Evolutionary conservation across 1,140 invertebrate species (phyloP), one percentile per base, ranked within the genome.

Genomic region (Triops cancriformis): DNA sequence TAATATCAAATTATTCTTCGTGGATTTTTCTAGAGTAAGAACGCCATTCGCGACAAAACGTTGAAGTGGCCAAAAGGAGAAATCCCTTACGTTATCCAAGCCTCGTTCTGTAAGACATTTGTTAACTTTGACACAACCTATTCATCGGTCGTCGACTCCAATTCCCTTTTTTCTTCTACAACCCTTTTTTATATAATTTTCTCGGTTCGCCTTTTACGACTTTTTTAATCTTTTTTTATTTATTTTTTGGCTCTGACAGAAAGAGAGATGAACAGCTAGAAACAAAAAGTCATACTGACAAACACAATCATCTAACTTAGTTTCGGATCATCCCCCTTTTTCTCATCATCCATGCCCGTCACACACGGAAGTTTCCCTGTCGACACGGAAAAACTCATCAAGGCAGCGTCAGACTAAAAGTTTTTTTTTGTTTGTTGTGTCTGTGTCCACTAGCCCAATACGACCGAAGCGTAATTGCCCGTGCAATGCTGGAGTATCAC

Each of bases 401-500:
- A 23, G 27, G 1, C 10, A 74, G 41, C 7, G 26, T 73, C 4
- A 64, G 14, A 18, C 28, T 9, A 1, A 12, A 26, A 31, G 1
- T 23, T 28, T 41, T 23, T 77, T 43, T 26, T 1, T 18, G 7
- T 37, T 73, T 14, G 76, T 74, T 77, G n/a, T 80, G 31, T 37
- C 31, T 37, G 31, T 37, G 31, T 37, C 31, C 31, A 4, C 37
- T 78, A 88, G 87, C 84, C 76, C 80, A 84, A 74, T 85, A 86
- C 2, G 84, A 89, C 78, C 84, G 86, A 1, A 76, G 82, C 11
- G 75, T 83, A 10, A 88, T 88, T 76, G 80, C 83, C 28, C 81
- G 79, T 0, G 88, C 87, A 0, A 84, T 90, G 41, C 79, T 87
- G 3, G 88, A 89, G 64, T 88, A 88, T 72, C 86, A 89, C 23